These are phyloP conservation scores for Pimephales promelas DNA, from an alignment of 2,113 vertebrate genomes.

Conservation along the genomic window DNA sequence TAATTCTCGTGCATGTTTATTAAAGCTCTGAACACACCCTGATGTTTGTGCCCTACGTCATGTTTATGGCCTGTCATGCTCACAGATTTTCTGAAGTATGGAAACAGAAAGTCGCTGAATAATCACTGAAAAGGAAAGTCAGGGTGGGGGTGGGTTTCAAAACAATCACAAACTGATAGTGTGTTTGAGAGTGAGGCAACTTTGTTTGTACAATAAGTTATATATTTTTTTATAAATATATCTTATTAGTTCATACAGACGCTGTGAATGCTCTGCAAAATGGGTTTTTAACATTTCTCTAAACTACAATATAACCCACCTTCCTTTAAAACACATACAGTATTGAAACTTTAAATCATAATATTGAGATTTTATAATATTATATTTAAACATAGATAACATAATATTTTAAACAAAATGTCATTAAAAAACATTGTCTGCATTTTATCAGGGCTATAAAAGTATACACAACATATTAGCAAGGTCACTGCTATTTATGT, in stretches of 20 bases:
- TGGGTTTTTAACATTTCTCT: neutral
- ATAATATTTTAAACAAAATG: too few relatives aligned
- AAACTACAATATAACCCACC: neutral
- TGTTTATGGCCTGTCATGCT: neutral
- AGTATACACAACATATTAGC: neutral
- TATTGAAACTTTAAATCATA: neutral
- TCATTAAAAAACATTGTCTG: neutral
- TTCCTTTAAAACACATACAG: neutral
- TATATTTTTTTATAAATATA: too few relatives aligned
- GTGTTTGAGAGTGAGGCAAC: neutral
- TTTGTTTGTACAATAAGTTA: neutral
- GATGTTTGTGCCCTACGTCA: neutral
- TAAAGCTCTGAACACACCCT: neutral
- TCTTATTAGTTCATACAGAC: too few relatives aligned
- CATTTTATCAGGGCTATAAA: neutral
- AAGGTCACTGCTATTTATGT: neutral
- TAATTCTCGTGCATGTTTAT: neutral
- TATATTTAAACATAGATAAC: too few relatives aligned
- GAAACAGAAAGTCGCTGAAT: constrained; percentile 17
- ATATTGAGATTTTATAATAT: too few relatives aligned
- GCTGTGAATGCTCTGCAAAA: too few relatives aligned
- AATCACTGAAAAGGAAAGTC: neutral
- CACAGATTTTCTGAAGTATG: neutral
- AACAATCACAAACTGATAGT: neutral
- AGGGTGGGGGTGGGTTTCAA: neutral